Conservation (phyloP, 1,140 invertebrate species). For the Caenorhabditis inopinata region DNA sequence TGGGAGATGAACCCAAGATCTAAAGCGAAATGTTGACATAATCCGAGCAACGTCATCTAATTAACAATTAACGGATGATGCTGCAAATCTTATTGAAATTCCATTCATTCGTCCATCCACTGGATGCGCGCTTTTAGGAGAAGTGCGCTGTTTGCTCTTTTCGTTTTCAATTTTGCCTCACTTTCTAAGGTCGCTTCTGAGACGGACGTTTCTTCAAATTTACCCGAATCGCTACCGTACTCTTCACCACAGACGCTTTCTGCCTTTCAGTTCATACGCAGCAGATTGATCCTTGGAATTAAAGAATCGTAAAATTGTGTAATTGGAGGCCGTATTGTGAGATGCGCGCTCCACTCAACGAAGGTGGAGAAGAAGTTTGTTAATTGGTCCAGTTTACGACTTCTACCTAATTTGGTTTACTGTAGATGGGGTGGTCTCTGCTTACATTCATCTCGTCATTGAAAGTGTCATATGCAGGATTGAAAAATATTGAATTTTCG, state of each 20-base stretch:
- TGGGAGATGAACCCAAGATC: too few species aligned
- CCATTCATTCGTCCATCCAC: not conserved
- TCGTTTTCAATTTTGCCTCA: too few species aligned
- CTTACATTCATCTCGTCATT: too few species aligned
- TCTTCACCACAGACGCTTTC: not conserved
- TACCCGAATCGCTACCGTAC: not conserved
- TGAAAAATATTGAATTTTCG: too few species aligned
- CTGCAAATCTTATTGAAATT: not conserved
- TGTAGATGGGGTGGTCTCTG: not conserved
- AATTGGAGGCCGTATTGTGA: constrained; percentile 7
- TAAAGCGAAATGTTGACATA: not conserved
- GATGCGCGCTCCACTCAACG: not conserved
- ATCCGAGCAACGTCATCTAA: not conserved
- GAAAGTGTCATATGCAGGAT: too few species aligned
- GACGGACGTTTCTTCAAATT: not conserved
- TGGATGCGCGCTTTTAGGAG: not conserved
- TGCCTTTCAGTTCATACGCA: not conserved
- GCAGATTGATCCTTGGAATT: constrained; percentile 9
- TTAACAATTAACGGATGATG: constrained; percentile 30
- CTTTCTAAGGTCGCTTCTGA: not conserved
- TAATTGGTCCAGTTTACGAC: constrained; percentile 24
- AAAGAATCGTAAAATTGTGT: constrained; percentile 28
- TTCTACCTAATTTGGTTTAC: constrained; percentile 5
- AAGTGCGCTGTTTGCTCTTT: not conserved
- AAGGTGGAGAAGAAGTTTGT: not conserved